These are phyloP conservation scores for Eulimnadia texana DNA, from an alignment of 1,140 invertebrate genomes.

Conservation along the genomic window DNA sequence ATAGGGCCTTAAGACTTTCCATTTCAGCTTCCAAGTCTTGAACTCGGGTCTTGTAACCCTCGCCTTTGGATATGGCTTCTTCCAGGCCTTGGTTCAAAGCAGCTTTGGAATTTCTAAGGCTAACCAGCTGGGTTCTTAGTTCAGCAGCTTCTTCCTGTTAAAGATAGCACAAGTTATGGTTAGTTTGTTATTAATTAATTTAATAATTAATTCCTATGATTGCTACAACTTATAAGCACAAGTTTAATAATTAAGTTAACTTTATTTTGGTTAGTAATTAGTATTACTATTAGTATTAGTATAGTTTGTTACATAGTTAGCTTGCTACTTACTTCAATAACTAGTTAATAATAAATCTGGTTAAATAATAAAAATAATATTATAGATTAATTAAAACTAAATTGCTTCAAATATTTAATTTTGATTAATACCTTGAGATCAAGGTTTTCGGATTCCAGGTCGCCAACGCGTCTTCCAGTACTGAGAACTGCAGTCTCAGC, in stretches of 20 bases:
- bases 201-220: too few species aligned
- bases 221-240: too few species aligned
- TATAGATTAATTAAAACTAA: too few species aligned
- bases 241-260: too few species aligned
- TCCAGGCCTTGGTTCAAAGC: slow-evolving; percentile 35
- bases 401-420: too few species aligned
- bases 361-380: too few species aligned
- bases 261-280: too few species aligned
- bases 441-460: slow-evolving; percentile 29
- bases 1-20: slow-evolving; percentile 27
- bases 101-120: slow-evolving; percentile 40
- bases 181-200: too few species aligned
- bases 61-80: slow-evolving; percentile 34
- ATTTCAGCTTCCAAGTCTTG: slow-evolving; percentile 25
- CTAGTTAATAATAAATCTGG: too few species aligned
- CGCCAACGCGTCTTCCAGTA: slow-evolving; percentile 3
- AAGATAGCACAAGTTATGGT: background rate
- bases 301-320: too few species aligned
- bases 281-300: too few species aligned
- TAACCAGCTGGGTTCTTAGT: slow-evolving; percentile 44
- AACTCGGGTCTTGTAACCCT: slow-evolving; percentile 24
- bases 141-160: slow-evolving; percentile 45
- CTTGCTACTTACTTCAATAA: too few species aligned
- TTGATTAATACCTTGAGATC: slow-evolving; percentile 25
- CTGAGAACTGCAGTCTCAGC: slow-evolving; percentile 16